Evolutionary conservation across 2,113 vertebrate genomes (phyloP).

Genomic region (Corydoras maculifer): DNA sequence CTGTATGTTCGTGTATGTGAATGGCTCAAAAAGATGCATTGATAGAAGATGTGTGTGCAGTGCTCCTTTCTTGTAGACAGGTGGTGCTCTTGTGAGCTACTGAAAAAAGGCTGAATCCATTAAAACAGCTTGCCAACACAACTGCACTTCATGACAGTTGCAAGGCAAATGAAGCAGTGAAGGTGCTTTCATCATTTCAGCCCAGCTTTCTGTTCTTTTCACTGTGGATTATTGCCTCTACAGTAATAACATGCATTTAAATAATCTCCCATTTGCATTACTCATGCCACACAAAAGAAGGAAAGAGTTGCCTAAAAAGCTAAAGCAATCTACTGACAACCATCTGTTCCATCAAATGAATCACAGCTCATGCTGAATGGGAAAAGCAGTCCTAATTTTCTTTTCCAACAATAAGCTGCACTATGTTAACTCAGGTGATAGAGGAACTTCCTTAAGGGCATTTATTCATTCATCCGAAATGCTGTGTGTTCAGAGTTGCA

Average conservation of each 20-base stretch:
- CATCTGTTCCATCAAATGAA: constrained; percentile 46
- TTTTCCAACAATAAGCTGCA: constrained; percentile 29
- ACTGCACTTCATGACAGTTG: constrained; percentile 15
- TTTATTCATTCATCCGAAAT: constrained; percentile 8
- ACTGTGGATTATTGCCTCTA: constrained; percentile 39
- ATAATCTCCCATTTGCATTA: constrained; percentile 47
- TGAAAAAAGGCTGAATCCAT: constrained; percentile 7
- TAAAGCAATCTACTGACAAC: constrained; percentile 45
- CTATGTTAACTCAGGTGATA: constrained; percentile 1
- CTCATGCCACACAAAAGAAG: constrained; percentile 43
- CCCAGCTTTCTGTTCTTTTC: constrained; percentile 31
- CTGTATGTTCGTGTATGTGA: not conserved
- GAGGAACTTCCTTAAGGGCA: not conserved
- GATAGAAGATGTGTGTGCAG: not conserved
- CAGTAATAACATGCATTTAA: constrained; percentile 48
- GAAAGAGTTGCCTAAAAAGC: constrained; percentile 38
- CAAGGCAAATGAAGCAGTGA: constrained; percentile 26
- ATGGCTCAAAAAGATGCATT: no score
- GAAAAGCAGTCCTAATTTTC: constrained; percentile 28
- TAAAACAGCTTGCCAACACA: not conserved
- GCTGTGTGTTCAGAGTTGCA: not conserved
- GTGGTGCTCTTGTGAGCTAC: constrained; percentile 8
- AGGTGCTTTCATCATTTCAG: constrained; percentile 26
- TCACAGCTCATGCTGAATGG: constrained; percentile 28
- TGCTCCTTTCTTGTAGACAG: not conserved